Conservation (phyloP, 2,888 invertebrate genomes). For the Acanthopleura granulata region DNA sequence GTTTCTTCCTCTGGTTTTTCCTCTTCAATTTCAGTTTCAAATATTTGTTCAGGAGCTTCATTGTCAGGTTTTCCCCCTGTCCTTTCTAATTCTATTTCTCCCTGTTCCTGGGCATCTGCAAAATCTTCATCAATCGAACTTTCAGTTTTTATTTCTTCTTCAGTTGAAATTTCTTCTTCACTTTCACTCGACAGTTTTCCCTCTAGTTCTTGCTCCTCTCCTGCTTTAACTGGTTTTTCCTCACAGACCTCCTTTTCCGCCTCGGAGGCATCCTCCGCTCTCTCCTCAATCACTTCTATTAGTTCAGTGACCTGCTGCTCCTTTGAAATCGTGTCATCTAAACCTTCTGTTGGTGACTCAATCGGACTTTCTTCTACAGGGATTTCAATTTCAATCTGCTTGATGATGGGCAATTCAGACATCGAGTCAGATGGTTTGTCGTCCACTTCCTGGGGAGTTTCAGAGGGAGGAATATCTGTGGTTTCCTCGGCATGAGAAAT, state of each 20-base stretch:
- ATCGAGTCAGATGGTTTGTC: background rate
- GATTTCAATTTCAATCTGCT: conserved; percentile 13
- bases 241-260: background rate
- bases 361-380: background rate
- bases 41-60: too few relatives aligned
- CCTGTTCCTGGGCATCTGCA: background rate
- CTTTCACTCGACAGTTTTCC: background rate
- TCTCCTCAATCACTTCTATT: background rate
- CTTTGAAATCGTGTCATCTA: background rate
- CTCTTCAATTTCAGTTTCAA: too few relatives aligned
- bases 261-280: background rate
- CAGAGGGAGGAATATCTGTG: background rate
- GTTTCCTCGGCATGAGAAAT: background rate
- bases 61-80: too few relatives aligned
- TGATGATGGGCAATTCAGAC: background rate
- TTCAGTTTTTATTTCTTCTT: background rate
- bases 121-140: too few relatives aligned
- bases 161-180: background rate
- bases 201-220: background rate
- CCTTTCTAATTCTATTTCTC: too few relatives aligned
- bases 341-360: background rate
- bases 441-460: background rate
- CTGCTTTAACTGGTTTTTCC: background rate
- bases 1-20: too few relatives aligned
- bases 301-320: background rate